phyloP scores from a whole-genome alignment of 1,140 invertebrate species.

The Akabosia matsudoensis region DNA sequence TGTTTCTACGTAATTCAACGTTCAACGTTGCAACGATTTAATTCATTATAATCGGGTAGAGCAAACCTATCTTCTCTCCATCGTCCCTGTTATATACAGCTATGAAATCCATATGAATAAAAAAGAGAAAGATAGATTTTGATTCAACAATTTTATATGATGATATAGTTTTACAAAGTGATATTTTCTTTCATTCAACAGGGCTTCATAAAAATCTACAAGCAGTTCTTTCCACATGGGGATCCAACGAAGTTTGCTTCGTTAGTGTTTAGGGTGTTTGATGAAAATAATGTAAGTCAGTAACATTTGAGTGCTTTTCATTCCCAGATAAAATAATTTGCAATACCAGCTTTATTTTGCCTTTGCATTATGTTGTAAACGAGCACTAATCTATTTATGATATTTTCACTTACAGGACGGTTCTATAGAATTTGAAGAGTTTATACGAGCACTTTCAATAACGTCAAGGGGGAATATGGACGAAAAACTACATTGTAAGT shows the following conservation, averaged over 20 bases:
- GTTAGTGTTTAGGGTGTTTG: slow-evolving; percentile 95
- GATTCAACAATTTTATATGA: too few relatives aligned
- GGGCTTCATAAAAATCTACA: slow-evolving; percentile 98
- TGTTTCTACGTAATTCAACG: too few relatives aligned
- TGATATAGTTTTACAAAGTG: too few relatives aligned
- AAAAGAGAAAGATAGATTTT: too few relatives aligned
- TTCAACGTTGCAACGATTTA: too few relatives aligned
- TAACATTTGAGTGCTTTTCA: not conserved
- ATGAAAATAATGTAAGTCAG: slow-evolving; percentile 91
- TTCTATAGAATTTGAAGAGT: slow-evolving; percentile 95
- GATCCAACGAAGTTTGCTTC: slow-evolving; percentile 97
- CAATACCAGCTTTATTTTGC: not conserved
- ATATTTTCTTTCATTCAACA: slow-evolving; percentile 53
- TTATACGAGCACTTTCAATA: slow-evolving; percentile 88
- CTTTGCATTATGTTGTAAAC: not conserved
- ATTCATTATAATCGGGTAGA: too few relatives aligned
- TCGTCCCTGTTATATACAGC: too few relatives aligned
- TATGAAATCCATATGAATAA: too few relatives aligned
- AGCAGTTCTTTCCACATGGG: slow-evolving; percentile 97
- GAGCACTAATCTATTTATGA: not conserved
- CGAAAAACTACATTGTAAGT: slow-evolving; percentile 94
- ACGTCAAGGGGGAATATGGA: slow-evolving; percentile 92
- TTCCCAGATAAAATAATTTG: not conserved
- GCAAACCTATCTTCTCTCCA: too few relatives aligned
- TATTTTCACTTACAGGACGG: slow-evolving; percentile 69